Evolutionary conservation across 2,113 vertebrate genomes (phyloP).

Genomic region (Peromyscus maniculatus): DNA sequence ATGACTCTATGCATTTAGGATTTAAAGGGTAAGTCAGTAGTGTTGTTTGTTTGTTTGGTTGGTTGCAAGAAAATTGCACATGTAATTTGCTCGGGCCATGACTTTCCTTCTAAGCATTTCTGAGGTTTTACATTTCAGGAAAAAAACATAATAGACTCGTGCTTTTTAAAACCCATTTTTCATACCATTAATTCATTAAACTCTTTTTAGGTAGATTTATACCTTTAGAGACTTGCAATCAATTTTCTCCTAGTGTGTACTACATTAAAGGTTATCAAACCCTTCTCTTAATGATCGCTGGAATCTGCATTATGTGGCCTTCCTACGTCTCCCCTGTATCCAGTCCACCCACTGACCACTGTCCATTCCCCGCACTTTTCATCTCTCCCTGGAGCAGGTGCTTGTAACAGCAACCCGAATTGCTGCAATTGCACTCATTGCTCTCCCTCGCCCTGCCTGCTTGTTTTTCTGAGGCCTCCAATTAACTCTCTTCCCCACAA

Average conservation of each 20-base stretch:
- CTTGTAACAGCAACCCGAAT: not conserved
- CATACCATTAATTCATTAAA: not conserved
- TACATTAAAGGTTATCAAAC: not conserved
- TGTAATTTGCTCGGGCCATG: not conserved
- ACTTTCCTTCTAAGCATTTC: not conserved
- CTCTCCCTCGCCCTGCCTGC: not conserved
- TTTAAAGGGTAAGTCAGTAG: not conserved
- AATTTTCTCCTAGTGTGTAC: not conserved
- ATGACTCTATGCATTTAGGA: not conserved
- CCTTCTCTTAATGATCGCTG: not conserved
- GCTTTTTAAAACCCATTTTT: slow-evolving; percentile 37
- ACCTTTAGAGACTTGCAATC: slow-evolving; percentile 34
- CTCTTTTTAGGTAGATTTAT: not conserved
- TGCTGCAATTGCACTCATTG: not conserved
- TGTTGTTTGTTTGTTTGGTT: not conserved
- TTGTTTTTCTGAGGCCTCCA: not conserved
- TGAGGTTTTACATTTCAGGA: not conserved
- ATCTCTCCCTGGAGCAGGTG: not conserved
- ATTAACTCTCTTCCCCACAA: not conserved
- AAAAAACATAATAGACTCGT: not conserved
- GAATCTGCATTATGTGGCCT: not conserved
- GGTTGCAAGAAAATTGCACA: slow-evolving; percentile 9
- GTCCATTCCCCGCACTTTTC: not conserved
- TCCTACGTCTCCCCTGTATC: not conserved
- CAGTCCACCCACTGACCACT: not conserved